Percentiles rank a stretch among this genome's conserved stretches.
These are phyloP conservation scores for Ryuthela nishihirai DNA, from an alignment of 2,888 invertebrate species.

Conservation along the genomic window DNA sequence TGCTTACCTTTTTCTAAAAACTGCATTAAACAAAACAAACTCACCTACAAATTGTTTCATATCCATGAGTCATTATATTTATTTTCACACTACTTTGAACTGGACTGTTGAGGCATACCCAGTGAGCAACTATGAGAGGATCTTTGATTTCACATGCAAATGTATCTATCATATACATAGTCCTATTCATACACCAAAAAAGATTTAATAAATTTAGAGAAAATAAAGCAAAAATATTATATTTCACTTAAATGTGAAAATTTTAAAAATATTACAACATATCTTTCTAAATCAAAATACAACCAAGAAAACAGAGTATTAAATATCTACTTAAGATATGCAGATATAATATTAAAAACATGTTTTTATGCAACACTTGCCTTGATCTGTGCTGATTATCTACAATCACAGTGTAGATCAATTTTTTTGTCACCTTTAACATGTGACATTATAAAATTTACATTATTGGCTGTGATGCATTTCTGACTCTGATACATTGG, in stretches of 20 bases:
- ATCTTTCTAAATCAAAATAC: neutral
- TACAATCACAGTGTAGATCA: too few species aligned
- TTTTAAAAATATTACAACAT: slow-evolving; percentile 4
- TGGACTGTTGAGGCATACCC: slow-evolving; percentile 92
- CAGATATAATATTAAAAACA: too few species aligned
- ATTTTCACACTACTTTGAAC: slow-evolving; percentile 93
- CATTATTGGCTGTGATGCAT: too few species aligned
- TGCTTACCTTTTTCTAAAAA: too few species aligned
- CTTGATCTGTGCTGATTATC: too few species aligned
- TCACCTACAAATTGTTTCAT: slow-evolving; percentile 52
- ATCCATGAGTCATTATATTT: slow-evolving; percentile 63
- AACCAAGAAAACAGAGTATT: too few species aligned
- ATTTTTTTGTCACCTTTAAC: too few species aligned
- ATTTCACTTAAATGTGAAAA: neutral
- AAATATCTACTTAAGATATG: too few species aligned
- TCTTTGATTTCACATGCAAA: slow-evolving; percentile 91
- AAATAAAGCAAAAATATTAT: neutral
- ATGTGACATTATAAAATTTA: too few species aligned
- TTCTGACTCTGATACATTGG: too few species aligned
- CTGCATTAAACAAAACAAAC: too few species aligned
- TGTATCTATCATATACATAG: slow-evolving; percentile 88
- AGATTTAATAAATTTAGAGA: neutral
- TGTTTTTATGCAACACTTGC: too few species aligned
- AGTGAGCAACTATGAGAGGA: slow-evolving; percentile 90
- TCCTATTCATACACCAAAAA: slow-evolving; percentile 49